Evolutionary conservation across 2,888 invertebrate genomes (phyloP), one percentile per base, ranked within the genome.

Genomic region (Eurytoma californica): DNA sequence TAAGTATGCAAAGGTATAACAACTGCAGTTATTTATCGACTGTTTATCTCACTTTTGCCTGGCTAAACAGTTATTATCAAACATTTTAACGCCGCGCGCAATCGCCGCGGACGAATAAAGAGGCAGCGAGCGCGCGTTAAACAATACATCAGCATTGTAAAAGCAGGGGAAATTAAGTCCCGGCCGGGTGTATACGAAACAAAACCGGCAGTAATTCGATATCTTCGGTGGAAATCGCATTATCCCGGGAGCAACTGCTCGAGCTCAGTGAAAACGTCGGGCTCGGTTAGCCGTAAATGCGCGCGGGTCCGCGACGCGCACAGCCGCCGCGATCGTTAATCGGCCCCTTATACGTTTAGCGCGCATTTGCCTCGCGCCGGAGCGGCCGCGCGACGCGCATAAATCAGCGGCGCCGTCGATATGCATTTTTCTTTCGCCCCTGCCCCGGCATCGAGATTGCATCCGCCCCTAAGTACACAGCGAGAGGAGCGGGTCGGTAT

Each of bases 301-400:
- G 53, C 16, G 53, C 53, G 53, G 53, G 39, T 39, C 39, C 9
- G 9, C 9, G 9, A 39, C 39, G 39, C 39, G 9, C 39, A 7
- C 39, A 39, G 51, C 79, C 57, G 53, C 9, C 28, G 60, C 60
- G 28, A 24, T 60, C 24, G 24, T 60, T 60, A 60, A 60, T 60
- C 60, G 60, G n/a, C 13, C 16, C 53, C 13, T 53, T 53, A n/a
- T n/a, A n/a, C 14, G 13, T n/a, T 53, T n/a, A n/a, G n/a, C 53
- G 53, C 53, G 53, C 53, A 53, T 12, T 60, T 24, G 24, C 60
- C 24, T 13, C 14, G 60, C 18, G 18, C 12, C 24, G 20, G 18
- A 24, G 58, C 18, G 58, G 28, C 20, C 14, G 12, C 14, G 60
- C 24, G 20, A 60, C 28, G 60, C 60, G 60, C 60, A 24, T 60